Base-by-base conservation (phyloP, 2,113 vertebrate genomes). In the Pomatorhinus ruficollis region DNA sequence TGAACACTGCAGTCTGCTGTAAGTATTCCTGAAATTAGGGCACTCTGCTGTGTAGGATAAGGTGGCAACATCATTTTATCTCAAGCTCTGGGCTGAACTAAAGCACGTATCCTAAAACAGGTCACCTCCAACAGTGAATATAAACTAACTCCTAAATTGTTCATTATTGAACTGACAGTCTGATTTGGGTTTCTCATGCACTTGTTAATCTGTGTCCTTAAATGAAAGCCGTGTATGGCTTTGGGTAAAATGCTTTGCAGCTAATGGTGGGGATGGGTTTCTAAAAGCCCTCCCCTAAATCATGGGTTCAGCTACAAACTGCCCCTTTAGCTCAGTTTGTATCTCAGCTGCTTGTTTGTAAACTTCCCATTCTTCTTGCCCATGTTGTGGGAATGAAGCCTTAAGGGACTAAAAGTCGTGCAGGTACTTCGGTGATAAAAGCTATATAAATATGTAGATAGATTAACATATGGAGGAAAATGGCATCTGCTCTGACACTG, bases 141-240 rank as follows among this genome's bases (percentile, higher is more conserved):
- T 78, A 83, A 92, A 92, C 86, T 66, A 87, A 84, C n/a, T 90
- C 60, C 76, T 78, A 49, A 88, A 84, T 87, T 71, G 83, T 66
- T 96, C 68, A 33, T 90, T 86, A 63, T 6, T 40, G 60, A 65
- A 35, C 52, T 89, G 89, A 63, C 89, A 89, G 77, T 63, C 69
- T 93, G 86, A 95, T 90, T 78, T 81, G 89, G 0, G 0, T 70
- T 95, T 92, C 21, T 90, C 86, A 13, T 37, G 35, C 78, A 31
- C 33, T 84, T 83, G 42, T 90, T 95, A 97, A 96, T 94, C 88
- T 70, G 56, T 42, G 33, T 90, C 74, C 70, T 95, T 79, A 90
- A 96, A 95, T 59, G 64, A 75, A 93, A 70, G 33, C 50, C 0
- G 0, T 70, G 35, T 5, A 18, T 74, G 18, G 42, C 77, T 93